These are phyloP conservation scores for Rhagologus leucostigma DNA, from an alignment of 2,113 vertebrate species.

Conservation along the genomic window DNA sequence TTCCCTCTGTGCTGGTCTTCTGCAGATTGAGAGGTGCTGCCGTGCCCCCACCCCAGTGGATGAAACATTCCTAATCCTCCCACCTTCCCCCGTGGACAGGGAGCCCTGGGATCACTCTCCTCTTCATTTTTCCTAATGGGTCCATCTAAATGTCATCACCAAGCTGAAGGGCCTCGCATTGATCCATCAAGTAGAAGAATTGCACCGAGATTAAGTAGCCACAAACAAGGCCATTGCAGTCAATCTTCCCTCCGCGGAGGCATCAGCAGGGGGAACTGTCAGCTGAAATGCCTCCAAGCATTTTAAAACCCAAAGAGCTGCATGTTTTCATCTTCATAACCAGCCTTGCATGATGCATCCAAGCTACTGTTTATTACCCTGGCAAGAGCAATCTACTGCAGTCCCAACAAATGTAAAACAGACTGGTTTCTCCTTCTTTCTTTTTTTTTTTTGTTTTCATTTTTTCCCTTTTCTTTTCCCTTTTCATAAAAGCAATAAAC, in stretches of 20 bases:
- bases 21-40: background rate
- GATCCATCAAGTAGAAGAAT: background rate
- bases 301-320: background rate
- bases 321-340: background rate
- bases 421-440: background rate
- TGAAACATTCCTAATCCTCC: background rate
- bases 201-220: background rate
- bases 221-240: background rate
- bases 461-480: background rate
- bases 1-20: background rate
- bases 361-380: slow-evolving; percentile 11
- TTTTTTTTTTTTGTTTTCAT: background rate
- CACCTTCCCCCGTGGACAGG: background rate
- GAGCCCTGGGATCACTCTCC: background rate
- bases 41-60: background rate
- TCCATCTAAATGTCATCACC: background rate
- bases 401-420: slow-evolving; percentile 1
- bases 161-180: background rate
- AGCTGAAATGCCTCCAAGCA: background rate
- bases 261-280: background rate
- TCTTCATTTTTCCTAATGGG: background rate
- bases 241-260: background rate
- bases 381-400: background rate
- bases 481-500: slow-evolving; percentile 23
- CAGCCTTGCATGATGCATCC: slow-evolving; percentile 1